Base-by-base conservation (phyloP, 2,797 vertebrate species). In the Lycodopsis pacificus region DNA sequence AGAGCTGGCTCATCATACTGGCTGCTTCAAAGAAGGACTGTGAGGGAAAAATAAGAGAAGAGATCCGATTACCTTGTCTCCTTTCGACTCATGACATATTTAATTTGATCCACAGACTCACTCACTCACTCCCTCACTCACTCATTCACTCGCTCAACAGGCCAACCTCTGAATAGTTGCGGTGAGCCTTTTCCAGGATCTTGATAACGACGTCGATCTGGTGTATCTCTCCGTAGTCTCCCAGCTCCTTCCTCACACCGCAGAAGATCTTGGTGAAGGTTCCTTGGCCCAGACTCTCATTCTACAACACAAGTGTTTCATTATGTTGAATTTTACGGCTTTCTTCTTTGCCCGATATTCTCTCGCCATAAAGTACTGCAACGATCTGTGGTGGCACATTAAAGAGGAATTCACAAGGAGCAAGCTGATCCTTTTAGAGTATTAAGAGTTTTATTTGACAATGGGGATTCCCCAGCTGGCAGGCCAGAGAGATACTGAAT, bases 1-100 rank as follows among this genome's bases (percentile, higher is more conserved):
- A 97, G 62, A 99, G 96, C 86, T 99, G 98, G 88, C 97, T 99
- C 98, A 99, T 99, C 97, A 99, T 98, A 87, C 98, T 99, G 87
- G 98, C 98, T 38, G 98, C 98, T 92, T 99, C 98, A 90, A 97
- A 99, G 92, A 99, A 99, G 0, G 97, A 98, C 98, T 99, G 83
- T 19, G 44, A 63, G 59, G 22, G n/a, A 65, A 57, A 69, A 63
- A 70, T 1, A 1, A 71, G 11, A 66, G 9, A 73, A 32, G 30
- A 64, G 11, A 46, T n/a, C 2, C 7, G 20, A 17, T 67, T 8
- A 70, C 30, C 30, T 32, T 32, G 5, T 32, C n/a, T 42, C 27
- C 10, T 20, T 19, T 51, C 19, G 5, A 20, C 6, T 58, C 1
- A 30, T n/a, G 5, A 20, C 11, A 13, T 1, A 36, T 30, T 19